Base-by-base conservation (phyloP, 2,113 vertebrate genomes). In the Ailurus styani region DNA sequence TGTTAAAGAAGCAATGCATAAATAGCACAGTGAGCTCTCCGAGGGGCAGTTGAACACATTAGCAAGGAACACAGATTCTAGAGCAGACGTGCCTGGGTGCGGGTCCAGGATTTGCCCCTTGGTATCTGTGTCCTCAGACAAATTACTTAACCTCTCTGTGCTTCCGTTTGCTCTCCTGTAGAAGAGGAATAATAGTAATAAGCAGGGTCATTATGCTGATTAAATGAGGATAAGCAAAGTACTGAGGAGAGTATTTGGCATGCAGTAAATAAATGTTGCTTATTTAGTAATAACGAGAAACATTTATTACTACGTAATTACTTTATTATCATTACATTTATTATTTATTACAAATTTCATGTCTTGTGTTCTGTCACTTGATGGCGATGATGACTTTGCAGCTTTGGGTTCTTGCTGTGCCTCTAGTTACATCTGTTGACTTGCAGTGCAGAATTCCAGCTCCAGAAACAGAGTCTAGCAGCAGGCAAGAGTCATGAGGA, bases 21-120 rank as follows among this genome's bases (percentile, higher is more conserved):
- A 37, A 37, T 7, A 91, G 6, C 6, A 40, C 20, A 20, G 1
- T 57, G 25, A 29, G 68, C 15, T 82, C 50, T 87, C 42, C 20
- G 12, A 84, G 11, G 29, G 7, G 29, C 10, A 54, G 11, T 47
- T 12, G 4, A 40, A 15, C 6, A 0, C 0, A 12, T 6, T 34
- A 52, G 25, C n/a, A 62, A 14, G 57, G n/a, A 85, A 25, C 20
- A 23, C 21, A 20, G 15, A 77, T 40, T 68, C 14, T 54, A 79
- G 15, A 90, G n/a, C 37, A 54, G 12, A 75, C 27, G 8, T 13
- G 2, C 31, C 54, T 47, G 21, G 9, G 15, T 40, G 10, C 31
- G 4, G 60, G 12, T 37, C 13, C 4, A 8, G 3, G 3, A 47
- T 31, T 27, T 52, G 34, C 55, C 20, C 10, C 20, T 27, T 62